Percentiles rank a stretch among this genome's conserved stretches.
These are phyloP conservation scores for Vanessa cardui DNA, from an alignment of 2,888 invertebrate genomes.

Conservation along the genomic window DNA sequence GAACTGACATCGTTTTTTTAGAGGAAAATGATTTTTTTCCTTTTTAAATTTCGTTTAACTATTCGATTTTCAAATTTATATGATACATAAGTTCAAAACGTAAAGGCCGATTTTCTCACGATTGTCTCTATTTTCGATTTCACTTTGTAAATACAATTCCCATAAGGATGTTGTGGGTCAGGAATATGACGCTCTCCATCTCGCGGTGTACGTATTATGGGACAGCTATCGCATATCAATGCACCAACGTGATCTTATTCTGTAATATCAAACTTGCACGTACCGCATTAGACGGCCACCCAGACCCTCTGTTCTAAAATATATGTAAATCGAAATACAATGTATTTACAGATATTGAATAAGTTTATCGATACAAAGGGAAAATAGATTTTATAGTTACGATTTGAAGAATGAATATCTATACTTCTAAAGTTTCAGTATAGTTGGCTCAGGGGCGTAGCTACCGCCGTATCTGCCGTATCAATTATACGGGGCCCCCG, in stretches of 20 bases:
- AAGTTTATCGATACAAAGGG: neutral
- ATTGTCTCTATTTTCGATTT: neutral
- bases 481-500: too few species aligned
- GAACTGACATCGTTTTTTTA: too few species aligned
- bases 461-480: too few species aligned
- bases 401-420: neutral
- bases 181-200: conserved; percentile 22
- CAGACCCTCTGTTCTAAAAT: conserved; percentile 10
- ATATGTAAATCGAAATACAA: conserved; percentile 1
- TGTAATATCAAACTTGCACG: conserved; percentile 15
- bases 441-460: too few species aligned
- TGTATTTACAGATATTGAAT: neutral
- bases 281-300: conserved; percentile 19
- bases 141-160: conserved; percentile 13
- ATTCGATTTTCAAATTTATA: neutral
- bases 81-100: neutral
- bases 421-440: neutral
- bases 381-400: neutral
- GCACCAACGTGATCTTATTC: conserved; percentile 17
- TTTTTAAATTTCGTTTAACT: too few species aligned
- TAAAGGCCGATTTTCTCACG: conserved; percentile 3
- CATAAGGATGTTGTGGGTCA: conserved; percentile 19
- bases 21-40: too few species aligned
- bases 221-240: conserved; percentile 20
- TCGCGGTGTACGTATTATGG: conserved; percentile 16